Conservation (phyloP, 23 tunicate genomes). For the Styela plicata region DNA sequence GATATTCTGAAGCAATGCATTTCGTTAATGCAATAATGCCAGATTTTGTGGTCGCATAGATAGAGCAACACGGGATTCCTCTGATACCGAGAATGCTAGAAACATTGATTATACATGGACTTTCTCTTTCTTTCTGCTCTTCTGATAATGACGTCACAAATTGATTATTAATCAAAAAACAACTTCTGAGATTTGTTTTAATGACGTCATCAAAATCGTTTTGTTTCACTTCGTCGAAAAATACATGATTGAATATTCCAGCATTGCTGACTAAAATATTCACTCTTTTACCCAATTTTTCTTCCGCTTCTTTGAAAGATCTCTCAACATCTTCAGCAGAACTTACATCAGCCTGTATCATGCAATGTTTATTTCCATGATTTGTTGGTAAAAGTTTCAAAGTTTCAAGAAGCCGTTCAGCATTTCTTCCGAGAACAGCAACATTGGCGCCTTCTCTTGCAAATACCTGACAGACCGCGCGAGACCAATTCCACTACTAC, state of each 20-base stretch:
- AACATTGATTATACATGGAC: not conserved
- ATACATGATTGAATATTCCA: not conserved
- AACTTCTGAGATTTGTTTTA: not conserved
- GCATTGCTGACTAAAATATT: not conserved
- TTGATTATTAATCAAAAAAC: not conserved
- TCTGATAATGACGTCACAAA: not conserved
- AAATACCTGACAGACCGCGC: not conserved
- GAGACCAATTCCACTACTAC: not conserved
- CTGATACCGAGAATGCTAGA: not conserved
- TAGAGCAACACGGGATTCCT: not conserved
- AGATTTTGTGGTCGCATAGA: constrained; percentile 80
- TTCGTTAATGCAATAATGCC: constrained; percentile 79
- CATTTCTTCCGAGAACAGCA: not conserved
- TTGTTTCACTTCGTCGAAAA: not conserved
- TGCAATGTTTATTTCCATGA: not conserved
- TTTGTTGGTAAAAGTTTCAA: not conserved
- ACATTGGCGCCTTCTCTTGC: not conserved
- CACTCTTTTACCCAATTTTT: not conserved
- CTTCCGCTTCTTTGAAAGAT: not conserved
- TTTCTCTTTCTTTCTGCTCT: not conserved
- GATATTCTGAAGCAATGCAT: constrained; percentile 55
- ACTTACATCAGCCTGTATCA: not conserved
- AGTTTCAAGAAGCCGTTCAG: not conserved
- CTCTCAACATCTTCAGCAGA: not conserved
- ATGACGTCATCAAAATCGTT: not conserved